Evolutionary conservation across 2,888 invertebrate genomes (phyloP), one percentile per base, ranked within the genome.

Genomic region (Perithous albicinctus): DNA sequence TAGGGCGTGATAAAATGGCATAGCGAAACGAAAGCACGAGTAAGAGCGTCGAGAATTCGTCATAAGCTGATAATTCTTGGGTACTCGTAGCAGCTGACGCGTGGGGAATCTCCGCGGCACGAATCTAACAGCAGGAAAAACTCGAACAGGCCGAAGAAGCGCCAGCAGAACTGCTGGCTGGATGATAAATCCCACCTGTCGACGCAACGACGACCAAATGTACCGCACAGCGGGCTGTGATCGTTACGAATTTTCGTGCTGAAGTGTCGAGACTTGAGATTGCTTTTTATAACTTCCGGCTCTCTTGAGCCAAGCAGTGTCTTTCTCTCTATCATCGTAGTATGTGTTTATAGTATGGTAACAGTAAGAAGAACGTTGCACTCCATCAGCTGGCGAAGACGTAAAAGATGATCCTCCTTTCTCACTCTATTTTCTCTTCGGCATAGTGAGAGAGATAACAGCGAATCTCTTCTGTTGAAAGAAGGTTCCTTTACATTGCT

Each of bases 161-260:
- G 35, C 61, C 51, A 32, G 41, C 61, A 70, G 59, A 64, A 82
- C 82, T 51, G 82, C 80, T 85, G 80, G 59, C 72, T 79, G 86
- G 87, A 89, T 88, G 89, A 91, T 90, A 91, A 89, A 91, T 89
- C 85, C 89, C 89, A 89, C 87, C 89, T 88, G 91, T 74, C 84
- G 86, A 61, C 86, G 82, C 76, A 77, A 83, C 72, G 86, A 84
- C 82, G 86, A 85, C 86, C 84, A 88, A 86, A 86, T 85, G 78
- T 41, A 74, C 61, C 64, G 64, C 75, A 72, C 32, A 77, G 41
- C 51, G 67, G 72, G 23, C 41, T 51, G 38, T 69, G 70, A 59
- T 72, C 75, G 70, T 78, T 76, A 70, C 75, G 66, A 76, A 78
- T 76, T 78, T 78, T 78, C 75, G 29, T 29, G 51, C 77, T 84